phyloP scores from a whole-genome alignment of 2,797 vertebrate species.

The Eremophila alpestris region DNA sequence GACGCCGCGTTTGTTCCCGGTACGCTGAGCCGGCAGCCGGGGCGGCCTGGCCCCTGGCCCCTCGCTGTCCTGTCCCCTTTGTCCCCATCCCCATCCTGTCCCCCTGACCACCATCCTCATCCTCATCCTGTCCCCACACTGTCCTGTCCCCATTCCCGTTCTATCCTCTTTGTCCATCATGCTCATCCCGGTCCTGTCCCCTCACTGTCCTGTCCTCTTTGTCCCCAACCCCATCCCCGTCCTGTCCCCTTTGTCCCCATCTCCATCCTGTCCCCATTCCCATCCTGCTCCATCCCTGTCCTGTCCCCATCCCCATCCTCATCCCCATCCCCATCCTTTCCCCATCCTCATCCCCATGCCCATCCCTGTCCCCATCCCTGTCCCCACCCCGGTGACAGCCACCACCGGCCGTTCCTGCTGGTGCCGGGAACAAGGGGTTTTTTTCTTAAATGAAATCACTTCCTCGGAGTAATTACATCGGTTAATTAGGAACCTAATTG shows the following conservation, averaged over 20 bases:
- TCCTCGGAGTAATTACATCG: neutral
- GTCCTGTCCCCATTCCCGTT: too few relatives aligned
- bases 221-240: too few relatives aligned
- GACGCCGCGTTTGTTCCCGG: neutral
- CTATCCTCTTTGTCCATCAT: too few relatives aligned
- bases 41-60: neutral
- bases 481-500: slow-evolving; percentile 24
- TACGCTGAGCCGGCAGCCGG: fast-evolving
- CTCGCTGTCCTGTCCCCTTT: neutral
- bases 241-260: too few relatives aligned
- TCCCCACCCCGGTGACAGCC: neutral
- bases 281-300: too few relatives aligned
- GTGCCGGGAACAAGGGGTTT: neutral
- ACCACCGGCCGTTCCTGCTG: neutral
- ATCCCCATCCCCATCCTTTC: too few relatives aligned
- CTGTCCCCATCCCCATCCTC: too few relatives aligned
- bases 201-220: too few relatives aligned
- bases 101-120: neutral
- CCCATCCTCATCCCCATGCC: too few relatives aligned
- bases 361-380: neutral
- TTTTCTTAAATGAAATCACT: neutral
- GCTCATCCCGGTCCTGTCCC: too few relatives aligned
- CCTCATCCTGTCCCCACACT: neutral
- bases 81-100: neutral
- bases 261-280: too few relatives aligned